phyloP scores from a whole-genome alignment of 2,888 invertebrate species.

The Anoplius nigerrimus region DNA sequence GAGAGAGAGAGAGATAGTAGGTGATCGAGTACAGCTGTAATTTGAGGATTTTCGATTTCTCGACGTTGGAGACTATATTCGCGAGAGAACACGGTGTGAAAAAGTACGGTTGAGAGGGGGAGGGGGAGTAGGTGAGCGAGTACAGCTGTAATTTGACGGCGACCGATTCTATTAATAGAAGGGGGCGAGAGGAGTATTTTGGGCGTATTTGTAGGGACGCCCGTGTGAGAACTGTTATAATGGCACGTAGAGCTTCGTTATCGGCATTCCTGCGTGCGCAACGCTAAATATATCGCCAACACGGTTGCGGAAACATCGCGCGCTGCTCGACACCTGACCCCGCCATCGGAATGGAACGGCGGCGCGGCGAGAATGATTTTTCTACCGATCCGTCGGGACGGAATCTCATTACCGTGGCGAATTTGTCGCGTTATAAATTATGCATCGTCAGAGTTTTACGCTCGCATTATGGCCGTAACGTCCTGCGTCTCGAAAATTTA shows the following conservation, averaged over 20 bases:
- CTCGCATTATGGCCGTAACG: no score
- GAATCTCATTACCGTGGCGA: no score
- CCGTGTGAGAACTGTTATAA: not conserved
- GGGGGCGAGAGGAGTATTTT: conserved; percentile 15
- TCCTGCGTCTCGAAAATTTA: no score
- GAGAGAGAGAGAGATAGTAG: no score
- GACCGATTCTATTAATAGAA: conserved; percentile 37
- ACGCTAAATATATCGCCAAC: conserved; percentile 2
- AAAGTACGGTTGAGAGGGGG: not conserved
- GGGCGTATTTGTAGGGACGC: not conserved
- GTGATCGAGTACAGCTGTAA: no score
- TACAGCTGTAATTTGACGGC: conserved; percentile 34
- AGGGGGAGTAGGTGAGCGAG: not conserved
- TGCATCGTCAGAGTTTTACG: no score
- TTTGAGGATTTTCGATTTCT: no score
- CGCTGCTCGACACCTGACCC: not conserved
- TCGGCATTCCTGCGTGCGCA: conserved; percentile 5
- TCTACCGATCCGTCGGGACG: no score
- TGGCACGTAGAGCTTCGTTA: not conserved
- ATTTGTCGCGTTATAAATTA: no score
- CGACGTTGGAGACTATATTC: no score
- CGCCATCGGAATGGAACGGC: conserved; percentile 24
- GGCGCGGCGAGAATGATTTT: no score
- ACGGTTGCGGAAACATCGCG: not conserved
- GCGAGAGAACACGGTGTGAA: no score